Evolutionary conservation across 2,113 vertebrate species (phyloP).

Genomic region (Dipodomys spectabilis): DNA sequence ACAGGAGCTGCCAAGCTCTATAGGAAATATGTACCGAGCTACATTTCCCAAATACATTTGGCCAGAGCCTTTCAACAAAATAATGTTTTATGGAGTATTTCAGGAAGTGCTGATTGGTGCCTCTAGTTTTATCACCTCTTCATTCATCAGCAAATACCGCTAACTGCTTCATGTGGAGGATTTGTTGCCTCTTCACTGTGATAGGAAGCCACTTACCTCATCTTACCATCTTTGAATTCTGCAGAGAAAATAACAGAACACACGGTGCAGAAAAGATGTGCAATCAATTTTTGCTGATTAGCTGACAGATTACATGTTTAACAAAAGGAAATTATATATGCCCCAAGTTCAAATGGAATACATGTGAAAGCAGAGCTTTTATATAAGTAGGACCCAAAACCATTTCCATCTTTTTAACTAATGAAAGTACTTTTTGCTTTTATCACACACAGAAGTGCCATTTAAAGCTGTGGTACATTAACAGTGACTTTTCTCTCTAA

Average conservation of each 20-base stretch:
- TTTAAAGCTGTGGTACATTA: conserved; percentile 73
- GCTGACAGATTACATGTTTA: conserved; percentile 41
- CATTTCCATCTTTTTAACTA: conserved; percentile 77
- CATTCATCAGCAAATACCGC: neutral
- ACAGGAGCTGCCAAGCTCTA: conserved; percentile 34
- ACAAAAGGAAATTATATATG: conserved; percentile 42
- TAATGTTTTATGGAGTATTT: conserved; percentile 28
- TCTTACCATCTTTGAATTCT: conserved; percentile 16
- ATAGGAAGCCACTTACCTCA: neutral
- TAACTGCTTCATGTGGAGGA: neutral
- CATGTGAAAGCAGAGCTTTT: conserved; percentile 66
- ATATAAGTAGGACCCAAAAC: conserved; percentile 74
- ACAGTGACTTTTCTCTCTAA: conserved; percentile 73
- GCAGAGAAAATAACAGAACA: neutral
- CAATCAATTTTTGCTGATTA: conserved; percentile 41
- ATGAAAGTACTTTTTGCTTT: conserved; percentile 71
- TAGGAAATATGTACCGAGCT: neutral
- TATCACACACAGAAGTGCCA: conserved; percentile 68
- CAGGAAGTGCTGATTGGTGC: neutral
- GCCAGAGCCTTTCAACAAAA: conserved; percentile 41
- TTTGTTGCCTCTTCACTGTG: neutral
- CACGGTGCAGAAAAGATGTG: neutral
- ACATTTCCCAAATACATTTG: conserved; percentile 60
- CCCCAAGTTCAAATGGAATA: conserved; percentile 71
- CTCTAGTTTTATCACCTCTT: neutral